Evolutionary conservation across 2,888 invertebrate genomes (phyloP).

Genomic region (Pristionchus maxplancki): DNA sequence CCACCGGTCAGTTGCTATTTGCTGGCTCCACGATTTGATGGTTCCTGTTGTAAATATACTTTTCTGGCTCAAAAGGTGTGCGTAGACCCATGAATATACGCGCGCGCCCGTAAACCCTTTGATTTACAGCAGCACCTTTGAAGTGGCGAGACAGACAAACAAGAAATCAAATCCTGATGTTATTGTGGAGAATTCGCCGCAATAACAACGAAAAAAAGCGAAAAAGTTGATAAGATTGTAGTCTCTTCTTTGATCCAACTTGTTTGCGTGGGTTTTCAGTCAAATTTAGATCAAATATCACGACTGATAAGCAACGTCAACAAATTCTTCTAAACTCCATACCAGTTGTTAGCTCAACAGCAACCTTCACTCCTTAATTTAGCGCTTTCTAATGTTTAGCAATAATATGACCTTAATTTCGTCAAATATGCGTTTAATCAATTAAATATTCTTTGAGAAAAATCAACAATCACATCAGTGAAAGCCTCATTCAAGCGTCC

Average conservation of each 20-base stretch:
- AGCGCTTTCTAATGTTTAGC: too few species aligned
- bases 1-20: constrained; percentile 17
- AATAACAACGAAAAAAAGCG: background rate
- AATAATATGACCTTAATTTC: too few species aligned
- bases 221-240: background rate
- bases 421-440: too few species aligned
- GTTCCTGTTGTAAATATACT: background rate
- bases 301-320: too few species aligned
- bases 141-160: background rate
- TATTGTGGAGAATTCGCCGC: background rate
- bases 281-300: background rate
- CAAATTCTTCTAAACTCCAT: too few species aligned
- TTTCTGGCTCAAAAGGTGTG: background rate
- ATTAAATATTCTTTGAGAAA: too few species aligned
- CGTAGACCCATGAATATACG: background rate
- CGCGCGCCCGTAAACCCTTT: background rate
- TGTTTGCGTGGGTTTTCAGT: background rate
- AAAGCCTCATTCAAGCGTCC: too few species aligned
- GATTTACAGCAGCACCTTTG: background rate
- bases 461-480: too few species aligned
- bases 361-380: too few species aligned
- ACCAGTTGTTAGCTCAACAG: too few species aligned
- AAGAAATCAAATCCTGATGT: background rate
- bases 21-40: background rate
- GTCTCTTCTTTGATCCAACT: background rate